phyloP scores from a whole-genome alignment of 2,113 vertebrate species.

The Galbula dea region DNA sequence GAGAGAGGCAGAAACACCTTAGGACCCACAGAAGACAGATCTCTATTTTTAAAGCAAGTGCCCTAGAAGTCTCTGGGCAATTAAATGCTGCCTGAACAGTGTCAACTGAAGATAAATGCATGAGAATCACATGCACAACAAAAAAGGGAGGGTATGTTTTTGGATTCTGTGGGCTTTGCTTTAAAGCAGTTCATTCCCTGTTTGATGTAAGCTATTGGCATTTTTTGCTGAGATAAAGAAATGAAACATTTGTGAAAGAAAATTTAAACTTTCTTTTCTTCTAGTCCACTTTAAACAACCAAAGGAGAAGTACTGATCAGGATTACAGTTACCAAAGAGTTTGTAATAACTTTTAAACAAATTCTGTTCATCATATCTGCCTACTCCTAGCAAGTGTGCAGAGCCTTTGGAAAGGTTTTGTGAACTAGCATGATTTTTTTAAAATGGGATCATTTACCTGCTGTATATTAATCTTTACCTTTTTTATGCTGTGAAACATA shows the following conservation, averaged over 20 bases:
- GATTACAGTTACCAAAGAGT: background rate
- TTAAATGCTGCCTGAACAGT: background rate
- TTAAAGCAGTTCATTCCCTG: background rate
- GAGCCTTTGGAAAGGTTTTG: background rate
- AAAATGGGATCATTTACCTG: background rate
- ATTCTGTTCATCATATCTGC: background rate
- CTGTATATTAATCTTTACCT: background rate
- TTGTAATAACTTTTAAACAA: background rate
- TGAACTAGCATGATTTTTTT: background rate
- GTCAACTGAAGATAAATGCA: background rate
- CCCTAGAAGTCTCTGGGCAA: background rate
- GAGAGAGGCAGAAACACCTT: background rate
- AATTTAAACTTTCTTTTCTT: background rate
- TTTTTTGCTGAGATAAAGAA: background rate
- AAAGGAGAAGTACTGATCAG: background rate
- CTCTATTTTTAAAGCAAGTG: background rate
- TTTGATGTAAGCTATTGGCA: background rate
- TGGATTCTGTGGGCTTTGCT: background rate
- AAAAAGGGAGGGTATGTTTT: background rate
- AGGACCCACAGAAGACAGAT: background rate
- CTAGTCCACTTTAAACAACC: background rate
- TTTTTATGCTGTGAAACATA: background rate
- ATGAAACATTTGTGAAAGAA: background rate
- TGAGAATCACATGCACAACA: accelerated
- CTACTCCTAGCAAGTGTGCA: background rate